Conservation (phyloP, 2,113 vertebrate species). For the Lepisosteus oculatus region DNA sequence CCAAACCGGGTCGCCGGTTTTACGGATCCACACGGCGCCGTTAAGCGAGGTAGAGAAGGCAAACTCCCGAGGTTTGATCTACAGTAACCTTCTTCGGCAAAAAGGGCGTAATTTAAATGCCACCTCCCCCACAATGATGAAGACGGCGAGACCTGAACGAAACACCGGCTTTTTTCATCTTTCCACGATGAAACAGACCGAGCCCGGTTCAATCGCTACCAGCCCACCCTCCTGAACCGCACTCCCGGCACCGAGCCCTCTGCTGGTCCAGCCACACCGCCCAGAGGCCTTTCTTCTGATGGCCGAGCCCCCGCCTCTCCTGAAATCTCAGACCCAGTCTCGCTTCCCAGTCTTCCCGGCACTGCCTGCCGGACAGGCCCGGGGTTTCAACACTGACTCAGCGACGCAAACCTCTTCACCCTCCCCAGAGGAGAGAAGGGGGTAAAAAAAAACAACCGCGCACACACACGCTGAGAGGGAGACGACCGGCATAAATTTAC, state of each 20-base stretch:
- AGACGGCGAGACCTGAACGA: slow-evolving; percentile 9
- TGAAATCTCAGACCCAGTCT: slow-evolving; percentile 52
- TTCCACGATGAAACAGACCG: no score
- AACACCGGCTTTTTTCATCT: no score
- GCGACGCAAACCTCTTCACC: slow-evolving; percentile 17
- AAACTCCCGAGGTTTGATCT: no score
- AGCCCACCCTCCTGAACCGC: no score
- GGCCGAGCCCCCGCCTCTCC: slow-evolving; percentile 42
- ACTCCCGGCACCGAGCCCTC: slow-evolving; percentile 28
- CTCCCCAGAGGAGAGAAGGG: background rate
- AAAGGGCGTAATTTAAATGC: no score
- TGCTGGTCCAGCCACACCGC: slow-evolving; percentile 21
- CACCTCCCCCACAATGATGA: no score
- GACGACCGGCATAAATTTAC: background rate
- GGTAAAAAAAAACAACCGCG: background rate
- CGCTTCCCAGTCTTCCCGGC: slow-evolving; percentile 32
- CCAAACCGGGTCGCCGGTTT: no score
- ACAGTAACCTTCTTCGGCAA: no score
- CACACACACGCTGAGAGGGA: slow-evolving; percentile 3
- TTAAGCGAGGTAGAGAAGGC: no score
- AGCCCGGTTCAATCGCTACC: no score
- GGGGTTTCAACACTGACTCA: slow-evolving; percentile 45
- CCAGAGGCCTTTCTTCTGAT: slow-evolving; percentile 25
- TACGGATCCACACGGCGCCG: no score
- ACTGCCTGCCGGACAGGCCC: slow-evolving; percentile 43